Conservation (phyloP, 1,140 invertebrate genomes). For the Lordiphosa stackelbergi region DNA sequence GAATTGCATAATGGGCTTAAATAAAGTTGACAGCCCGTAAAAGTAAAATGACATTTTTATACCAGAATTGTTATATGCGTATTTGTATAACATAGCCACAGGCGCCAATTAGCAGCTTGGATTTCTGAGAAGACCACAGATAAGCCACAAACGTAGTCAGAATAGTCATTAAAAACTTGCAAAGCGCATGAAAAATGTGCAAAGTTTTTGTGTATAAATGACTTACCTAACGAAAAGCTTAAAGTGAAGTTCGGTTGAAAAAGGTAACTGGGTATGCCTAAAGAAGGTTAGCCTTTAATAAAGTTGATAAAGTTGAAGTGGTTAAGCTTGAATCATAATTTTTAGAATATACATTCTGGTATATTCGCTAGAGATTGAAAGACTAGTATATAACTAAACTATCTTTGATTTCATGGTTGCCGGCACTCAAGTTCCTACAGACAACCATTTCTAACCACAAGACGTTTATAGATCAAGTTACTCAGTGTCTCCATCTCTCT, state of each 20-base stretch:
- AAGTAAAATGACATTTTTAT: conserved; percentile 9
- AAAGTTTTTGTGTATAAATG: conserved; percentile 35
- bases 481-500: conserved; percentile 18
- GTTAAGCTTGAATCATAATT: too few species aligned
- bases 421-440: background rate
- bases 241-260: too few species aligned
- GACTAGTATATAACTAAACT: too few species aligned
- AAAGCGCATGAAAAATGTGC: conserved; percentile 20
- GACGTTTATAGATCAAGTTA: conserved; percentile 22
- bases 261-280: too few species aligned
- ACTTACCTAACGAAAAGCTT: too few species aligned
- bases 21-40: conserved; percentile 3
- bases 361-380: too few species aligned
- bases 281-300: too few species aligned
- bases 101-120: conserved; percentile 49
- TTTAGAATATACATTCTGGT: too few species aligned
- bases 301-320: too few species aligned
- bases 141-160: conserved; percentile 23
- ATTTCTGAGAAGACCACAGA: conserved; percentile 20
- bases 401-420: conserved; percentile 4
- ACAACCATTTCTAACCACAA: conserved; percentile 19
- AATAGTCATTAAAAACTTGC: conserved; percentile 20
- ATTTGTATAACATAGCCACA: conserved; percentile 4
- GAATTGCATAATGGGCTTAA: conserved; percentile 5
- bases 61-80: conserved; percentile 1